Percentiles rank a stretch among this genome's conserved stretches.
Evolutionary conservation across 2,888 invertebrate genomes (phyloP).

Genomic region (Lycaena phlaeas): DNA sequence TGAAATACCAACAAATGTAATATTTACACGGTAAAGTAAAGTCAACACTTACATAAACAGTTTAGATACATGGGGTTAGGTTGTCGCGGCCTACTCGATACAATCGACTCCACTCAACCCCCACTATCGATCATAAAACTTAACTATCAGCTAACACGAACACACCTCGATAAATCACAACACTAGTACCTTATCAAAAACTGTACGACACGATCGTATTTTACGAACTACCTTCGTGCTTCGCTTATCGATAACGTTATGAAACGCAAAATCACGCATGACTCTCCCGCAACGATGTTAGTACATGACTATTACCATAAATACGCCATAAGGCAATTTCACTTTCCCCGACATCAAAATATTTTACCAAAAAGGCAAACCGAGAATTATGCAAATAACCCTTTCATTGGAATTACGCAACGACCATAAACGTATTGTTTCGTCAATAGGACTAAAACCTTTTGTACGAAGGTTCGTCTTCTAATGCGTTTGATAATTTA

Average conservation of each 20-base stretch:
- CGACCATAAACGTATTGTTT: conserved; percentile 27
- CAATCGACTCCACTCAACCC: conserved; percentile 51
- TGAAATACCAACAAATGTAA: not conserved
- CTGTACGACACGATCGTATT: conserved; percentile 54
- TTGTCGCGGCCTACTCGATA: conserved; percentile 1
- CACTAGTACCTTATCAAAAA: conserved; percentile 53
- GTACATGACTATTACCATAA: conserved; percentile 28
- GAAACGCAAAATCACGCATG: conserved; percentile 38
- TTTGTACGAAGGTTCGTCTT: conserved; percentile 43
- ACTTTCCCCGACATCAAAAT: conserved; percentile 61
- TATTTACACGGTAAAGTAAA: conserved; percentile 36
- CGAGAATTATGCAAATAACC: conserved; percentile 54
- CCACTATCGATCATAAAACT: conserved; percentile 30
- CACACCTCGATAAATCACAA: conserved; percentile 62
- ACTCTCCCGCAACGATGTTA: conserved; percentile 26
- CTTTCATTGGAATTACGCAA: conserved; percentile 37
- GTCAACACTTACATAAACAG: conserved; percentile 61
- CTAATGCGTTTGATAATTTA: conserved; percentile 67
- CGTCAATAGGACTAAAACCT: conserved; percentile 30
- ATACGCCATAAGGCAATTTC: conserved; percentile 27
- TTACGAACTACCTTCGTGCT: conserved; percentile 44
- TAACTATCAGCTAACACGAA: conserved; percentile 46
- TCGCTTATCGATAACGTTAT: conserved; percentile 25
- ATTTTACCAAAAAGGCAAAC: conserved; percentile 42
- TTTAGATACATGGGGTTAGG: not conserved